A percentile compares a stretch with the other conserved stretches of the same genome.
Conservation (phyloP, 2,113 vertebrate genomes). For the Cervus canadensis region DNA sequence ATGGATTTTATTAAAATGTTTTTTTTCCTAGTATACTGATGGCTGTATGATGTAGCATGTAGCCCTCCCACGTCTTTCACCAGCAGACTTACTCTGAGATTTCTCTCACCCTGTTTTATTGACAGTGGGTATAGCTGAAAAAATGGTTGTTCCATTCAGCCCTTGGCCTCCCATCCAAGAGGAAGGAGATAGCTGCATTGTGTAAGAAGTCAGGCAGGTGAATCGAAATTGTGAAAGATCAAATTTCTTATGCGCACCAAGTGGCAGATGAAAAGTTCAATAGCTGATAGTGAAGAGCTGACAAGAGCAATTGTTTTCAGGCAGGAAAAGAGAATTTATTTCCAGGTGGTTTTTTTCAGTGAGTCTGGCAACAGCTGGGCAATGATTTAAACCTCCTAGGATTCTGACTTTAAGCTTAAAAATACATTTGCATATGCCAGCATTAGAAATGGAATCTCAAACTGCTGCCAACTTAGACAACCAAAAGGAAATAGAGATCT, state of each 20-base stretch:
- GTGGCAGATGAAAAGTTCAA: constrained; percentile 15
- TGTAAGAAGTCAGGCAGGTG: neutral
- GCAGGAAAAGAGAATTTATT: constrained; percentile 35
- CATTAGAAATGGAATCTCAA: constrained; percentile 64
- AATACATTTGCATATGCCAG: constrained; percentile 72
- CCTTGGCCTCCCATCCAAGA: neutral
- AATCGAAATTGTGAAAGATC: neutral
- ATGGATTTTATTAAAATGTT: neutral
- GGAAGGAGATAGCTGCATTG: neutral
- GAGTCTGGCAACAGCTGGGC: constrained; percentile 73
- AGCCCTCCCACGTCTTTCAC: neutral
- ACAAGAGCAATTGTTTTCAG: constrained; percentile 5
- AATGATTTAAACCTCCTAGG: constrained; percentile 70
- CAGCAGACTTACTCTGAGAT: neutral
- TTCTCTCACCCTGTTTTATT: neutral
- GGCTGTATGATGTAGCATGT: neutral
- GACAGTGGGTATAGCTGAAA: neutral
- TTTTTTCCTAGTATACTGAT: neutral
- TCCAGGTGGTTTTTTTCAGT: constrained; percentile 36
- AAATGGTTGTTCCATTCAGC: neutral
- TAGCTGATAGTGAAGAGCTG: neutral
- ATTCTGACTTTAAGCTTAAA: constrained; percentile 73
- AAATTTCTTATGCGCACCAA: neutral
- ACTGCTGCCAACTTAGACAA: constrained; percentile 69
- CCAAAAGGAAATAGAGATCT: constrained; percentile 72